Conservation (phyloP, 2,113 vertebrate genomes). For the Rhadina sibilatrix region DNA sequence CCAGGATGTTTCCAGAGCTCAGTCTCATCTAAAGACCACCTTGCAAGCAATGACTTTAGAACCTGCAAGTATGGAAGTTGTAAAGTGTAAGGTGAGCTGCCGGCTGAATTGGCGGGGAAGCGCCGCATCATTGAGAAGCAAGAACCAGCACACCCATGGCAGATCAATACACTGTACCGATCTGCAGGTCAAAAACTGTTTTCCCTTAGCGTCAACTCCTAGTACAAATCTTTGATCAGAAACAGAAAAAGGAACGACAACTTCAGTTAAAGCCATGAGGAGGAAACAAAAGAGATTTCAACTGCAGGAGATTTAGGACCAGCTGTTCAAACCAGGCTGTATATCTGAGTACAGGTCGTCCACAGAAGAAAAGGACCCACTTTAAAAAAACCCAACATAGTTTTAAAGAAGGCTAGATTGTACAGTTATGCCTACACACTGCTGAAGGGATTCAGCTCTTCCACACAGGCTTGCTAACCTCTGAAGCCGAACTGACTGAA, state of each 20-base stretch:
- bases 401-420: background rate
- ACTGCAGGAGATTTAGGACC: background rate
- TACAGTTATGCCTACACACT: background rate
- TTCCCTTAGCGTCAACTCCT: background rate
- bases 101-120: background rate
- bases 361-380: background rate
- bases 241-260: background rate
- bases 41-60: background rate
- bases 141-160: background rate
- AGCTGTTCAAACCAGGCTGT: background rate
- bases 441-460: background rate
- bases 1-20: background rate
- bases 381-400: fast-evolving
- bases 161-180: background rate
- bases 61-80: background rate
- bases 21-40: background rate
- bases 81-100: background rate
- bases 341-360: background rate
- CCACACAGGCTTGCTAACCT: background rate
- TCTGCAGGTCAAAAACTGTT: background rate
- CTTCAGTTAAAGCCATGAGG: background rate
- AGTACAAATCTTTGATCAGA: background rate
- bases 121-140: fast-evolving
- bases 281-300: background rate
- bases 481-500: background rate